Conservation (phyloP, 2,797 vertebrate genomes). For the Pseudochirops corinnae region DNA sequence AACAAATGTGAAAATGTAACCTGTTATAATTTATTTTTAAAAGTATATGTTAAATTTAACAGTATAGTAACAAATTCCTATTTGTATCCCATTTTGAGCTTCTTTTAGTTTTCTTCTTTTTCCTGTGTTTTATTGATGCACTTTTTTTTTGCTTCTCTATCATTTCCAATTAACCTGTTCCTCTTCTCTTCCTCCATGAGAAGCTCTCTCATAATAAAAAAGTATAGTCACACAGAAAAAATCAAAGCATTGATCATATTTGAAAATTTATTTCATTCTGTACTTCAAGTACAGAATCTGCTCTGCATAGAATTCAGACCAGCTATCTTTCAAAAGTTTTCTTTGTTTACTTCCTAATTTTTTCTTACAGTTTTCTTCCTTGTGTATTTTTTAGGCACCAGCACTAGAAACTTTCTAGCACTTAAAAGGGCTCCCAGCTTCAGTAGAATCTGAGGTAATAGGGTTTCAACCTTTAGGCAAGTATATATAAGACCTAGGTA, state of each 20-base stretch:
- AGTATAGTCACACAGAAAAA: neutral
- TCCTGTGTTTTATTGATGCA: neutral
- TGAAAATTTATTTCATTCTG: neutral
- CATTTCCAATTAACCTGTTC: neutral
- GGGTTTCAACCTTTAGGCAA: constrained; percentile 12
- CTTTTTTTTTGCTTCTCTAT: neutral
- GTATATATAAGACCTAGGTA: neutral
- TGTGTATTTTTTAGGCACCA: neutral
- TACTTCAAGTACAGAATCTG: neutral
- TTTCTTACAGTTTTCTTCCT: neutral
- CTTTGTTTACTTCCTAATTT: constrained; percentile 16
- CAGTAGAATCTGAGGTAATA: constrained; percentile 3
- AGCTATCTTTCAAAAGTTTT: constrained; percentile 17
- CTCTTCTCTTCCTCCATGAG: too few relatives aligned
- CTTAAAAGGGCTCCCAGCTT: constrained; percentile 20
- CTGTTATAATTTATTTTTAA: neutral
- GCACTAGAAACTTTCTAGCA: neutral
- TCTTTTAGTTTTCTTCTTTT: neutral
- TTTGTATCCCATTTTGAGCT: neutral
- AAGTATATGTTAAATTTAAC: neutral
- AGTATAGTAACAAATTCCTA: neutral
- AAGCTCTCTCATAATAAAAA: neutral
- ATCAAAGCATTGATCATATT: neutral
- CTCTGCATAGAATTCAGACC: neutral
- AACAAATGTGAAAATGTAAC: neutral